These are phyloP conservation scores for Axis porcinus DNA, from an alignment of 2,113 vertebrate species.

Conservation along the genomic window DNA sequence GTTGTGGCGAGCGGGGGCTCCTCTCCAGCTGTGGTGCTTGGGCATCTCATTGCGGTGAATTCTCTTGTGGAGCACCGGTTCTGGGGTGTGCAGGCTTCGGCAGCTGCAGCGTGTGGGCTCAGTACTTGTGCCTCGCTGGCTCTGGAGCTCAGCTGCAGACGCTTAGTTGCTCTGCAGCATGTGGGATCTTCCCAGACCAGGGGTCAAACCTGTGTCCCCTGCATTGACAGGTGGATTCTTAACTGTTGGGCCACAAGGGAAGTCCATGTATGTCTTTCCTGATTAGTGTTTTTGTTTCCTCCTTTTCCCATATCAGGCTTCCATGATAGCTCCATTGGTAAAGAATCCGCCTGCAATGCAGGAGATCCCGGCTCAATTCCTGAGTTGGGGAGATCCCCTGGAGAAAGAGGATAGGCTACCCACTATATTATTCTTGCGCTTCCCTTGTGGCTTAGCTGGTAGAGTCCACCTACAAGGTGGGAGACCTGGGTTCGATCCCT, in stretches of 20 bases:
- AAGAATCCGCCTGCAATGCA: neutral
- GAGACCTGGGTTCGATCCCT: neutral
- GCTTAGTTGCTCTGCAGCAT: neutral
- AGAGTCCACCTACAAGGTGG: neutral
- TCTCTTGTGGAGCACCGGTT: neutral
- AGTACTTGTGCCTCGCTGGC: neutral
- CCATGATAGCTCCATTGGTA: neutral
- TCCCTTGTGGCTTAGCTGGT: neutral
- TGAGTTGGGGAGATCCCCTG: neutral
- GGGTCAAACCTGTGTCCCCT: neutral
- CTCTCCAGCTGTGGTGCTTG: neutral
- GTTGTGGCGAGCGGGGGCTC: neutral
- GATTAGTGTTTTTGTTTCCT: neutral
- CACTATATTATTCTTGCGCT: neutral
- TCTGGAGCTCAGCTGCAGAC: neutral
- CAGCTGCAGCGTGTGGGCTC: neutral
- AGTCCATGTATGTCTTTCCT: neutral
- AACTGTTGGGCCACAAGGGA: neutral
- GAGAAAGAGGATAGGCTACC: neutral
- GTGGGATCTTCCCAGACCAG: neutral
- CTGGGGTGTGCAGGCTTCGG: neutral
- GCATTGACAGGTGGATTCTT: neutral
- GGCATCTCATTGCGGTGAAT: accelerated
- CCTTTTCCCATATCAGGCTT: neutral
- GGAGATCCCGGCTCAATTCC: neutral